Percentiles rank a stretch among this genome's conserved stretches.
Conservation (phyloP, 2,797 vertebrate species). For the Synanceia verrucosa region DNA sequence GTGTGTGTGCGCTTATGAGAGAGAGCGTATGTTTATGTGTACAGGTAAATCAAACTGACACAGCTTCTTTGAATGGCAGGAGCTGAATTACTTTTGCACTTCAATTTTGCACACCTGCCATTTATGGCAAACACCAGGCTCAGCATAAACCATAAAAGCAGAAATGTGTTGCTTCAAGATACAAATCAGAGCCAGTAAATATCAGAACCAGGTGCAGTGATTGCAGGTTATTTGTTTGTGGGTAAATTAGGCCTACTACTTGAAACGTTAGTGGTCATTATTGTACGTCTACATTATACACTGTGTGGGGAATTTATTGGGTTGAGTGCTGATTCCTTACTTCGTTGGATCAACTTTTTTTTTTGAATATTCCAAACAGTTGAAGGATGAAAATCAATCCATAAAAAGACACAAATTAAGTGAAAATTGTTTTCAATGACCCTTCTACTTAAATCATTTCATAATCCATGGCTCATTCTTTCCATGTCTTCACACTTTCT, state of each 20-base stretch:
- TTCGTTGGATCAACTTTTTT: background rate
- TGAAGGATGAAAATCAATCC: background rate
- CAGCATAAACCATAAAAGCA: constrained; percentile 67
- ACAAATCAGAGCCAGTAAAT: constrained; percentile 58
- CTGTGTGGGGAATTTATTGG: background rate
- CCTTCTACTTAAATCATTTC: background rate
- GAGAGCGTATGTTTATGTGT: constrained; percentile 64
- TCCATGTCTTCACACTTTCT: background rate
- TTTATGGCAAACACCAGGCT: constrained; percentile 64
- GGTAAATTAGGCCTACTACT: constrained; percentile 22
- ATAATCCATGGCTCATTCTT: background rate
- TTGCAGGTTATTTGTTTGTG: constrained; percentile 8
- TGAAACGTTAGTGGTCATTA: constrained; percentile 4
- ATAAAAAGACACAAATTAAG: background rate
- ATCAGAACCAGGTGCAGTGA: constrained; percentile 34
- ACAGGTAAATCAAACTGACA: constrained; percentile 78
- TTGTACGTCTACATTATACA: background rate
- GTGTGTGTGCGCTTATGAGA: constrained; percentile 63
- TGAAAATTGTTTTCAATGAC: background rate
- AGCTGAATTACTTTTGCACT: constrained; percentile 77
- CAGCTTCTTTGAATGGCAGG: constrained; percentile 75
- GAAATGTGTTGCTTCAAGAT: constrained; percentile 47
- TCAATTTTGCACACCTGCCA: constrained; percentile 77
- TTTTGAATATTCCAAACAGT: background rate
- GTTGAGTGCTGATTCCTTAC: background rate